Percentiles rank a stretch among this genome's conserved stretches.
phyloP scores from a whole-genome alignment of 2,113 vertebrate genomes.

The Cisticola juncidis region DNA sequence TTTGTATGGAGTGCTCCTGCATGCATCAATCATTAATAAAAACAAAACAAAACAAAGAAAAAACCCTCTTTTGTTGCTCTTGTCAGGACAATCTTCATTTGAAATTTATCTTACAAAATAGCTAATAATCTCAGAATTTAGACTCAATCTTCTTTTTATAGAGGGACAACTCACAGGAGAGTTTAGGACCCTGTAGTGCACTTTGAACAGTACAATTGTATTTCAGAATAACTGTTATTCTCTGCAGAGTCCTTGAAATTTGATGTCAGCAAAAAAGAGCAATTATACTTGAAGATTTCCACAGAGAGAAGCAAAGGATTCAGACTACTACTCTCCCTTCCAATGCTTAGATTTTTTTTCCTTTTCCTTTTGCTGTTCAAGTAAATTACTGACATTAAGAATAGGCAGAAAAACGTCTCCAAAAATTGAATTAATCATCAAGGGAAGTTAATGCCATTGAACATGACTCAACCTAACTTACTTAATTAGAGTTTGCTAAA shows the following conservation, averaged over 20 bases:
- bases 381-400: not conserved
- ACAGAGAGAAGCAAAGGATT: constrained; percentile 7
- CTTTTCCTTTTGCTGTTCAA: not conserved
- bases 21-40: not conserved
- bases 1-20: not conserved
- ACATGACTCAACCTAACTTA: not conserved
- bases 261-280: constrained; percentile 4
- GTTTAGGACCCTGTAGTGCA: not conserved
- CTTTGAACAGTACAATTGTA: not conserved
- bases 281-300: constrained; percentile 33
- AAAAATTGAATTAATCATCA: constrained; percentile 19
- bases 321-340: not conserved
- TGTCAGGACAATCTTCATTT: not conserved
- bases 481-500: not conserved
- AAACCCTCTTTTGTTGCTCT: not conserved
- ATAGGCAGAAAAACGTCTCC: not conserved
- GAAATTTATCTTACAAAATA: not conserved
- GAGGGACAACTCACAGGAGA: not conserved
- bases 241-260: constrained; percentile 14
- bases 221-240: constrained; percentile 16
- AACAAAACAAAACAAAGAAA: not conserved
- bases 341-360: not conserved
- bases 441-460: not conserved
- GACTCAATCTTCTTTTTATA: not conserved
- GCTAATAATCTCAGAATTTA: not conserved